Percentiles rank a stretch among this genome's conserved stretches.
These are phyloP conservation scores for Cololabis saira DNA, from an alignment of 2,113 vertebrate genomes.

Conservation along the genomic window DNA sequence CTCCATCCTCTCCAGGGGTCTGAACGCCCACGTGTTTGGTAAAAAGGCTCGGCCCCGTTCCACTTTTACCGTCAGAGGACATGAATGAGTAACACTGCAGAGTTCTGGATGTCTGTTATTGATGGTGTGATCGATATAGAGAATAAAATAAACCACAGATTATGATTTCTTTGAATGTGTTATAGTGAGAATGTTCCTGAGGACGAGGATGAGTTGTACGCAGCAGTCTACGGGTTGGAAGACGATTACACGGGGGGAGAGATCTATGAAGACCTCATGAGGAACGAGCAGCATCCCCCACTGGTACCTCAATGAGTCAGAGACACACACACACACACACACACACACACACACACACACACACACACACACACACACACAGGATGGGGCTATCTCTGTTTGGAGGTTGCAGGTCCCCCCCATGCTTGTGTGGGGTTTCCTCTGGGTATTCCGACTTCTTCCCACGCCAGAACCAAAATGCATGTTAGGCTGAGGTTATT, in stretches of 20 bases:
- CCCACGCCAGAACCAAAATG: too few relatives aligned
- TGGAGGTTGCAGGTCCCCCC: too few relatives aligned
- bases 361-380: not conserved
- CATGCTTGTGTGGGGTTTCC: too few relatives aligned
- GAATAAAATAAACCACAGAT: not conserved
- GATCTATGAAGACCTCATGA: conserved; percentile 96
- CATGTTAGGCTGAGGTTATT: too few relatives aligned
- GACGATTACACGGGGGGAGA: conserved; percentile 86
- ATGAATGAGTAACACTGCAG: conserved; percentile 59
- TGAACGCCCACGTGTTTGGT: conserved; percentile 60
- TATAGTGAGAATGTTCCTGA: conserved; percentile 85
- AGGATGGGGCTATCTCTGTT: too few relatives aligned
- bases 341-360: conserved; percentile 13
- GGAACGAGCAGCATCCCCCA: conserved; percentile 83
- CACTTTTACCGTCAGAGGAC: conserved; percentile 54
- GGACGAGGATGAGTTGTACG: conserved; percentile 88
- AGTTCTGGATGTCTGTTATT: not conserved
- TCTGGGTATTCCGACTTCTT: too few relatives aligned
- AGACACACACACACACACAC: not conserved
- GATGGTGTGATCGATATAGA: conserved; percentile 13
- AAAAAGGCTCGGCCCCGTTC: conserved; percentile 48
- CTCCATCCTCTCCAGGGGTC: conserved; percentile 52
- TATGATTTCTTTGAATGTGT: not conserved
- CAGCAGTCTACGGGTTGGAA: conserved; percentile 85
- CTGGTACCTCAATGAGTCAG: conserved; percentile 73